Percentiles rank a stretch among this genome's conserved stretches.
These are phyloP conservation scores for Pan troglodytes DNA, from an alignment of 2,113 vertebrate species.

Conservation along the genomic window NHGRI_mPanTro3-v2.1_pri NC_072421.2:100689001-100689500, in stretches of 20 bases:
- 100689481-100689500: neutral
- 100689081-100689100: neutral
- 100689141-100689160: neutral
- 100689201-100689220: neutral
- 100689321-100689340: neutral
- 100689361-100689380: neutral
- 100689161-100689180: neutral
- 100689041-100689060: neutral
- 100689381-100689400: neutral
- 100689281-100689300: slow-evolving; percentile 21
- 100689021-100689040: neutral
- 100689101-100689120: neutral
- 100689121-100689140: neutral
- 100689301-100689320: slow-evolving; percentile 76
- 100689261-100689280: slow-evolving; percentile 3
- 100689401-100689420: neutral
- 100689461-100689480: neutral
- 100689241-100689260: slow-evolving; percentile 25
- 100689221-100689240: neutral
- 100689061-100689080: neutral
- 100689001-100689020: neutral
- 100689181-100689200: neutral
- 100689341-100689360: accelerated
- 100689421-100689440: neutral
- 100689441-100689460: neutral